Percentiles rank a stretch among this genome's conserved stretches.
These are phyloP conservation scores for Drosophila sucinea DNA, from an alignment of 1,140 invertebrate genomes.

Conservation along the genomic window DNA sequence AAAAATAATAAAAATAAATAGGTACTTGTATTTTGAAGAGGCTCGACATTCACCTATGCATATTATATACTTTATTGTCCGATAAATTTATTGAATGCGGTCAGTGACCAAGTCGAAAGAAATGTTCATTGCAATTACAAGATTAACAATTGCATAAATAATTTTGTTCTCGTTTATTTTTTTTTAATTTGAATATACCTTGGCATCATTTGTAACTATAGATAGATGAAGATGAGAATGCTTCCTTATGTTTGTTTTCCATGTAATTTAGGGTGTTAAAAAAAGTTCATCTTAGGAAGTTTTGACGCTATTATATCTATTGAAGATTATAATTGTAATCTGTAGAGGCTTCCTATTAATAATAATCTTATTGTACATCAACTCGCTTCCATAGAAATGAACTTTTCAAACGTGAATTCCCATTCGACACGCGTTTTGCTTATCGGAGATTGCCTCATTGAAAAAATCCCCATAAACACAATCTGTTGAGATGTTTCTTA, in stretches of 20 bases:
- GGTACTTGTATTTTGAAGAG: background rate
- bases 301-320: no score
- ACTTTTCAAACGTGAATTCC: no score
- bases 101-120: slow-evolving; percentile 36
- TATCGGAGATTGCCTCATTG: background rate
- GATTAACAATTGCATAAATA: slow-evolving; percentile 2
- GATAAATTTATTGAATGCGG: slow-evolving; percentile 30
- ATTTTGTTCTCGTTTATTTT: background rate
- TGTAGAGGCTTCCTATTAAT: background rate
- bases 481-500: background rate
- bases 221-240: background rate
- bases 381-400: no score
- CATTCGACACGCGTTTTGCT: background rate
- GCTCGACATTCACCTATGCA: background rate
- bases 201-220: background rate
- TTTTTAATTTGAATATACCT: background rate
- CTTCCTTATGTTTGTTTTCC: no score
- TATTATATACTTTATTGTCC: slow-evolving; percentile 10
- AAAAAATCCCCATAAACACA: background rate
- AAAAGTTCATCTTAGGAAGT: no score
- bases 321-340: background rate
- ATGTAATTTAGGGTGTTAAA: no score
- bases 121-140: slow-evolving; percentile 1
- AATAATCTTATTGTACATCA: no score
- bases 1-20: background rate